Percentiles rank a stretch among this genome's conserved stretches.
These are phyloP conservation scores for Sorex maritimensis DNA, from an alignment of 2,797 vertebrate genomes.

Conservation along the genomic window DNA sequence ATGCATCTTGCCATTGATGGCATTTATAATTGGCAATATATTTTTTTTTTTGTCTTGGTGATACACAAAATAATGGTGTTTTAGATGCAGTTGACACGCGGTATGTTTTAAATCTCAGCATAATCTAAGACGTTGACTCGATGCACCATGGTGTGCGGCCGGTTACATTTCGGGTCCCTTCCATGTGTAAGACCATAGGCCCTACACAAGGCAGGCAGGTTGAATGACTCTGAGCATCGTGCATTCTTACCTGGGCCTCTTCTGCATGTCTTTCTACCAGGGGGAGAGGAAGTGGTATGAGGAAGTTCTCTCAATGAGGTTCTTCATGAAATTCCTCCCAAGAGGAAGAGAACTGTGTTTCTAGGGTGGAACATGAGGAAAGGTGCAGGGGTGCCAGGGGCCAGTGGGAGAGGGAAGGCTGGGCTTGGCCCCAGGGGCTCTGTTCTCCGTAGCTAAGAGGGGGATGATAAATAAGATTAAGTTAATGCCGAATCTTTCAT, in stretches of 20 bases:
- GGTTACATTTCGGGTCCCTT: neutral
- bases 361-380: neutral
- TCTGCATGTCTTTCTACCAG: neutral
- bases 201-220: neutral
- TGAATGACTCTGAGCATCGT: neutral
- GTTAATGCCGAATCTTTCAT: conserved; percentile 46
- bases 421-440: neutral
- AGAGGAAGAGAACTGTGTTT: neutral
- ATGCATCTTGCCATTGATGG: conserved; percentile 36
- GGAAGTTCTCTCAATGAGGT: neutral
- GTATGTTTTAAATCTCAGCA: conserved; percentile 33
- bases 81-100: conserved; percentile 56
- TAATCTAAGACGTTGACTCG: conserved; percentile 44
- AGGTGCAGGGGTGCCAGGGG: neutral
- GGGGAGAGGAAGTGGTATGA: too few relatives aligned
- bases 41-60: conserved; percentile 31
- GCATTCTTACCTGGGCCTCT: neutral
- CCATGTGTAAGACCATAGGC: neutral
- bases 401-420: neutral
- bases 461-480: neutral
- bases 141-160: neutral
- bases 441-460: neutral
- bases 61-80: conserved; percentile 54
- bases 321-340: conserved; percentile 3
- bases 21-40: conserved; percentile 58